Base-by-base conservation (phyloP, 2,888 invertebrate genomes). In the Quadriops clusia region DNA sequence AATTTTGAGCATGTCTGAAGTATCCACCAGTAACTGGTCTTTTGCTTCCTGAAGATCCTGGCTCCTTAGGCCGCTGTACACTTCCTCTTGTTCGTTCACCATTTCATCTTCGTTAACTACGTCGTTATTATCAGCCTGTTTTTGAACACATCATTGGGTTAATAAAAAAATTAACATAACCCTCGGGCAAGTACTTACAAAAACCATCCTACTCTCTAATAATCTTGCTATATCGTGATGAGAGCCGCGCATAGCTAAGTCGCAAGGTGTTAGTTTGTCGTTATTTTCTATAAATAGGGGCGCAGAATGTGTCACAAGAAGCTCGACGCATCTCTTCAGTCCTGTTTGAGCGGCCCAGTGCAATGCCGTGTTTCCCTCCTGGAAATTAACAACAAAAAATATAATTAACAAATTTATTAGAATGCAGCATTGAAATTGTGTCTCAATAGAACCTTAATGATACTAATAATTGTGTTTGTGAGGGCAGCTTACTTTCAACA, bases 31-130 rank as follows among this genome's bases (percentile, higher is more conserved):
- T 29, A 77, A 59, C 47, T 75, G 72, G 50, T 77, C 77, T 54
- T 77, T 77, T 17, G 74, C 74, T 53, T 77, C 77, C 48, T 77
- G 75, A 17, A 77, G 57, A 49, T 77, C 77, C 53, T 76, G 75
- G 34, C 74, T 71, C 32, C 74, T 56, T 33, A 77, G 53, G 4
- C 77, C 76, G 45, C 65, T 66, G 49, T 70, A 69, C n/a, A 65
- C 65, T 46, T 68, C 67, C 32, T 63, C 64, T 33, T 60, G 61
- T 33, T 62, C 64, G n/a, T 51, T 58, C 24, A 56, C 44, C 9
- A 59, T 49, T 42, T 67, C 65, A 28, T 64, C 65, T 47, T 67
- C 67, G 40, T 68, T 68, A 13, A 68, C 59, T 2, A 60, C 56
- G 42, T 65, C 64, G 5, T 57, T 51, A 33, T 57, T 62, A 36